phyloP scores from a whole-genome alignment of 2,797 vertebrate genomes.

The Rachycentron canadum region DNA sequence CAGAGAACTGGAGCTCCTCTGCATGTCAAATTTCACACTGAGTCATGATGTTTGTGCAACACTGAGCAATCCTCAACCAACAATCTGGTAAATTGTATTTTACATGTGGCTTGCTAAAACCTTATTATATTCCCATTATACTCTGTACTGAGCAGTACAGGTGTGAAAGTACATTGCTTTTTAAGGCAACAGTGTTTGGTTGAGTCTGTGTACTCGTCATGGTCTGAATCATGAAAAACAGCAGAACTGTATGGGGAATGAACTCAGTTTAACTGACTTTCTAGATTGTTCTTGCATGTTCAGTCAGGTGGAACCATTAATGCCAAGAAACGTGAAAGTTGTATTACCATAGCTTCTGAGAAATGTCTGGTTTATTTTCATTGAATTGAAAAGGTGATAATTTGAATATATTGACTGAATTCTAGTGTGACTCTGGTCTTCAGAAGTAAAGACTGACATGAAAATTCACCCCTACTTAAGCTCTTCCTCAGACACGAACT shows the following conservation, averaged over 20 bases:
- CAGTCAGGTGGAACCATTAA: not conserved
- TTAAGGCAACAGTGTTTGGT: not conserved
- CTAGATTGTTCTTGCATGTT: not conserved
- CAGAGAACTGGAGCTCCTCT: not conserved
- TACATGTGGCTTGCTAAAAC: constrained; percentile 7
- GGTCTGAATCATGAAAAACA: not conserved
- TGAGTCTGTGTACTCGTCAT: not conserved
- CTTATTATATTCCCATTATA: not conserved
- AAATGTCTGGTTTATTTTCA: not conserved
- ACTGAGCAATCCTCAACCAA: not conserved
- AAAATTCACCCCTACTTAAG: not conserved
- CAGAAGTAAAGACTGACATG: not conserved
- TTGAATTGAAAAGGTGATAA: not conserved
- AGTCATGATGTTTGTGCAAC: constrained; percentile 28
- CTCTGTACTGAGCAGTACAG: not conserved
- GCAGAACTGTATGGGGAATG: not conserved
- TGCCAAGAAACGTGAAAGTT: not conserved
- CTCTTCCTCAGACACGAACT: not conserved
- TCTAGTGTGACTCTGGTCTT: not conserved
- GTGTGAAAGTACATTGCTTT: not conserved
- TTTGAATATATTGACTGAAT: not conserved
- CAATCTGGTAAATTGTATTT: constrained; percentile 8
- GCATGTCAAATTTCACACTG: constrained; percentile 11
- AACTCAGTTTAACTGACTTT: not conserved
- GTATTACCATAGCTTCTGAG: not conserved